phyloP scores from a whole-genome alignment of 2,888 invertebrate genomes.

The Trypoxylon attenuatum region DNA sequence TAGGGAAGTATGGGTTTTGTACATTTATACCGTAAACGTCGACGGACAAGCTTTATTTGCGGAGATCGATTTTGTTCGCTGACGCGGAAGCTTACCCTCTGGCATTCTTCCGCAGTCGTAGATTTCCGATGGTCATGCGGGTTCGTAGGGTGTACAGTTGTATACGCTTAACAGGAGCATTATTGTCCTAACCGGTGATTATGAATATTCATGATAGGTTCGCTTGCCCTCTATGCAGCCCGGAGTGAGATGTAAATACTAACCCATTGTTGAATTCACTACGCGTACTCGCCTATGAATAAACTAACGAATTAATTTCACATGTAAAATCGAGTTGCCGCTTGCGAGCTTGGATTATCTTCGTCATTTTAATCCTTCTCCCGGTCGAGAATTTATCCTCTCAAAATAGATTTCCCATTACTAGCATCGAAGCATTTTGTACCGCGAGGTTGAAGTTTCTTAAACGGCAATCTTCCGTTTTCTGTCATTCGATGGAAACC shows the following conservation, averaged over 20 bases:
- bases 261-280: conserved; percentile 31
- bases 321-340: conserved; percentile 19
- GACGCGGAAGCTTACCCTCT: neutral
- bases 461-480: too few relatives aligned
- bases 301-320: conserved; percentile 39
- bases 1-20: too few relatives aligned
- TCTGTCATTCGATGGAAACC: too few relatives aligned
- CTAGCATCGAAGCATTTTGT: too few relatives aligned
- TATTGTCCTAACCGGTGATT: conserved; percentile 48
- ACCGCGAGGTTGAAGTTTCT: too few relatives aligned
- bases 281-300: conserved; percentile 27
- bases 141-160: neutral
- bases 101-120: neutral
- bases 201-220: conserved; percentile 48
- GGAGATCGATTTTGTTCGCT: neutral
- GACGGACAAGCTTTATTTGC: neutral
- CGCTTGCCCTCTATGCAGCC: conserved; percentile 23
- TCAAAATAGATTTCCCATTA: too few relatives aligned
- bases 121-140: neutral
- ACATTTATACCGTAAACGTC: too few relatives aligned
- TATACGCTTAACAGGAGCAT: conserved; percentile 33
- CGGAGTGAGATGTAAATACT: conserved; percentile 37
- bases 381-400: too few relatives aligned
- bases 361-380: neutral
- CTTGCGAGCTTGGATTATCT: neutral